Conservation (phyloP, 2,888 invertebrate species). For the Archips xylosteana region DNA sequence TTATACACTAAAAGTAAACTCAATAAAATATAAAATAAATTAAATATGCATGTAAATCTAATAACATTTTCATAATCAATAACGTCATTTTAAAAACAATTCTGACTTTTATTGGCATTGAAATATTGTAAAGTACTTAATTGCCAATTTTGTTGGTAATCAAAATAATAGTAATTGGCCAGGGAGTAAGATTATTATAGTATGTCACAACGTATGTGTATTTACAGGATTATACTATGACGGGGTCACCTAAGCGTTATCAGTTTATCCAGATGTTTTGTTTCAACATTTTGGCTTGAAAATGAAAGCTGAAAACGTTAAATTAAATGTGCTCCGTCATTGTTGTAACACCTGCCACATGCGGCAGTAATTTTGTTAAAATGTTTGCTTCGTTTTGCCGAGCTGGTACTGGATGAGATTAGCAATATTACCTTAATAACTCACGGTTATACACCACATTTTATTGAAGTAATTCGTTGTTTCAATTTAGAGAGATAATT, state of each 20-base stretch:
- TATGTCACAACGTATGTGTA: no score
- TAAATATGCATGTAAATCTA: no score
- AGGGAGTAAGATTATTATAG: no score
- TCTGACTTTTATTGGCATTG: no score
- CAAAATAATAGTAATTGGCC: no score
- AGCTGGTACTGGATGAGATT: conserved; percentile 3
- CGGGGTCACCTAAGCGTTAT: neutral
- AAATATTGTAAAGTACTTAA: no score
- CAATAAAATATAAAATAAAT: no score
- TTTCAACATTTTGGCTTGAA: conserved; percentile 5
- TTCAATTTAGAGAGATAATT: neutral
- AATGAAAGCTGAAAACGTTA: conserved; percentile 15
- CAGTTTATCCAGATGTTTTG: neutral
- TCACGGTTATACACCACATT: neutral
- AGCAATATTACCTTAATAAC: conserved; percentile 13
- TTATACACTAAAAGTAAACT: no score
- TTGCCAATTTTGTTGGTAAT: no score
- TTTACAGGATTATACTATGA: no score
- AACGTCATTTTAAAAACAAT: no score
- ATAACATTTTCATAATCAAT: no score
- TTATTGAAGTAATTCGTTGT: conserved; percentile 1
- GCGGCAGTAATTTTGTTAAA: conserved; percentile 30
- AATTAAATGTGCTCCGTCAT: conserved; percentile 37
- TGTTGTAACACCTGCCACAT: conserved; percentile 23
- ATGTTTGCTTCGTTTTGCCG: conserved; percentile 31